phyloP scores from a whole-genome alignment of 2,797 vertebrate species.

The Oreochromis grahami region DNA sequence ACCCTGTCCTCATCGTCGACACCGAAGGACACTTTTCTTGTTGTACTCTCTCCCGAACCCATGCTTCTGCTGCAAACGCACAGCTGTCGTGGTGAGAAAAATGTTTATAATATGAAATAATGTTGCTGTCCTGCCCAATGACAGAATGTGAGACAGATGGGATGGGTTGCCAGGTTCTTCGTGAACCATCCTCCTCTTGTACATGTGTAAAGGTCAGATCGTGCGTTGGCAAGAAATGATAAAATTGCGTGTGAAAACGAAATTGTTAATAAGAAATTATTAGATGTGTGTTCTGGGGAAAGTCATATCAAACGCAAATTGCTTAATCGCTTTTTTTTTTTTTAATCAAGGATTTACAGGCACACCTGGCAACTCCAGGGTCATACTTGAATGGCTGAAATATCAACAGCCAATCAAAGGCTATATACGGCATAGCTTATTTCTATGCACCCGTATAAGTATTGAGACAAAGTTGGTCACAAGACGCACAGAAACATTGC shows the following conservation, averaged over 20 bases:
- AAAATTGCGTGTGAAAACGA: neutral
- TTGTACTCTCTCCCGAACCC: constrained; percentile 83
- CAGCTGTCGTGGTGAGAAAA: neutral
- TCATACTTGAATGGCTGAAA: neutral
- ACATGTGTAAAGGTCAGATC: neutral
- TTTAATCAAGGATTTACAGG: neutral
- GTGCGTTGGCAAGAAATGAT: rapidly evolving
- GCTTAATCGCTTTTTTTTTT: neutral
- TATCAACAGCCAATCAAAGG: neutral
- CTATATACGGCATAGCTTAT: neutral
- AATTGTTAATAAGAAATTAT: neutral
- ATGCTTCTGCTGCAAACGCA: constrained; percentile 48
- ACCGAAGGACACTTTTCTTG: constrained; percentile 86
- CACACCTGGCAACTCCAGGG: constrained; percentile 32
- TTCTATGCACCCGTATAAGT: neutral
- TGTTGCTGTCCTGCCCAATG: constrained; percentile 43
- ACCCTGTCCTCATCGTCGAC: constrained; percentile 87
- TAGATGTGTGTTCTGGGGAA: neutral
- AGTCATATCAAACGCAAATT: neutral
- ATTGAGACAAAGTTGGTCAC: neutral
- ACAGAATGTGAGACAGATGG: constrained; percentile 54
- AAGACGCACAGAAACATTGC: neutral
- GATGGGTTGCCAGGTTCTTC: constrained; percentile 49
- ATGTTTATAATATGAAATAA: neutral
- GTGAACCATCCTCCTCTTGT: neutral